These are phyloP conservation scores for Drosophila borealis DNA, from an alignment of 2,888 invertebrate genomes.

Conservation along the genomic window DNA sequence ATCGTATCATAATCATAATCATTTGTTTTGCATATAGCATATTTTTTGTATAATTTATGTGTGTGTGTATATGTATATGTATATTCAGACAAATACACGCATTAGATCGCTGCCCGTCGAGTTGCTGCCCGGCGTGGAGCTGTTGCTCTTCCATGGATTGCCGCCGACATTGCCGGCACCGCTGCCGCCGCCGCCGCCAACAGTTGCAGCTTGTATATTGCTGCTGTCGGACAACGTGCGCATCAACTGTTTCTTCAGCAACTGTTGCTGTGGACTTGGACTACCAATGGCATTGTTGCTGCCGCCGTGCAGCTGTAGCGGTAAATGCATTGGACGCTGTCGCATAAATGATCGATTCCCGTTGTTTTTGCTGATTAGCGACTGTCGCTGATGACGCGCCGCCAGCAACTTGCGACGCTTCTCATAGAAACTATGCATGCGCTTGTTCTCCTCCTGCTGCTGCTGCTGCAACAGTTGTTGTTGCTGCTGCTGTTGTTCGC, in stretches of 20 bases:
- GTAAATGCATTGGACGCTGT: constrained; percentile 65
- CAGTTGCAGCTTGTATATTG: constrained; percentile 56
- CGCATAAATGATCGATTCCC: constrained; percentile 48
- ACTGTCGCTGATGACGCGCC: constrained; percentile 23
- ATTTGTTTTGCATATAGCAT: constrained; percentile 23
- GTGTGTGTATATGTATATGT: constrained; percentile 11
- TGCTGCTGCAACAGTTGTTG: constrained; percentile 19
- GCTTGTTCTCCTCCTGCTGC: constrained; percentile 53
- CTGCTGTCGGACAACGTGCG: constrained; percentile 77
- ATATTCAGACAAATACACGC: constrained; percentile 76
- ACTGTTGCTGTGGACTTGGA: constrained; percentile 60
- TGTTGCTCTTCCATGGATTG: constrained; percentile 69
- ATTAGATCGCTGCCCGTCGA: constrained; percentile 71
- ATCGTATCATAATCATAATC: constrained; percentile 26
- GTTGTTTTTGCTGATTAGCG: constrained; percentile 32
- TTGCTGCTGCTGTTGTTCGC: constrained; percentile 19
- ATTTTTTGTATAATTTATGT: constrained; percentile 21
- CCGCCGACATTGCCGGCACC: constrained; percentile 38
- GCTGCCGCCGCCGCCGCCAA: constrained; percentile 42
- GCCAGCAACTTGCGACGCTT: constrained; percentile 71
- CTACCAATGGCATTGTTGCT: constrained; percentile 45
- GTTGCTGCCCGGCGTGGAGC: constrained; percentile 64
- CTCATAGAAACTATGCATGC: constrained; percentile 77
- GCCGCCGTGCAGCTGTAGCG: constrained; percentile 49
- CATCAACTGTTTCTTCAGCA: constrained; percentile 75